Evolutionary conservation across 2,888 invertebrate genomes (phyloP).

Genomic region (Caenorhabditis macrosperma): DNA sequence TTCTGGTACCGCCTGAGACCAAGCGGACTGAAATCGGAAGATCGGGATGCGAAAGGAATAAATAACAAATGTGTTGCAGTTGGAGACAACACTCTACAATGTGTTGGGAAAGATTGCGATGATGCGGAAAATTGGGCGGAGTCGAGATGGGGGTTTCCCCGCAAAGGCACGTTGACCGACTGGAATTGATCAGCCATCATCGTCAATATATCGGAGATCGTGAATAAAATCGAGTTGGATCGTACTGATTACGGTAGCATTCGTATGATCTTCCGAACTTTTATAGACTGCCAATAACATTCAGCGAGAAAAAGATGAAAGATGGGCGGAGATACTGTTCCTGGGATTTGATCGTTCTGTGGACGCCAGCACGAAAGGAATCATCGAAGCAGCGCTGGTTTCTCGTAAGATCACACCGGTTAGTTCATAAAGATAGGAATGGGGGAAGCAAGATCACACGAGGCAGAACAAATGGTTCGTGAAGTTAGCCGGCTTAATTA

Average conservation of each 20-base stretch:
- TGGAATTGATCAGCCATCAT: conserved; percentile 38
- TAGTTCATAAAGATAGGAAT: background rate
- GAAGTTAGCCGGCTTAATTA: background rate
- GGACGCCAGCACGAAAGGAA: background rate
- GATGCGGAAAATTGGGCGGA: conserved; percentile 35
- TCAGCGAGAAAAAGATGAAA: conserved; percentile 1
- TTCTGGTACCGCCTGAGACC: background rate
- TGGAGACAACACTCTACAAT: background rate
- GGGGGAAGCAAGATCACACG: background rate
- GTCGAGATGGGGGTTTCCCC: conserved; percentile 34
- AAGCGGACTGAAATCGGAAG: background rate
- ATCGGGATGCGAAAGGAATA: background rate
- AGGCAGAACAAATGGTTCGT: background rate
- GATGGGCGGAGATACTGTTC: background rate
- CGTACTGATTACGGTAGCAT: background rate
- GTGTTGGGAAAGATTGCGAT: conserved; percentile 2
- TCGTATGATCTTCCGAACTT: conserved; percentile 30
- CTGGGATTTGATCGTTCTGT: conserved; percentile 8
- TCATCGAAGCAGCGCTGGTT: too few species aligned
- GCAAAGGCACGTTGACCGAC: conserved; percentile 20
- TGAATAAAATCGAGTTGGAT: background rate
- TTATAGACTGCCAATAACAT: background rate
- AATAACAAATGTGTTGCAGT: conserved; percentile 13
- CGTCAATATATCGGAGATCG: conserved; percentile 40
- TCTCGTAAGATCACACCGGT: too few species aligned